Evolutionary conservation across 2,113 vertebrate genomes (phyloP).

Genomic region (Chelonoidis abingdonii): DNA sequence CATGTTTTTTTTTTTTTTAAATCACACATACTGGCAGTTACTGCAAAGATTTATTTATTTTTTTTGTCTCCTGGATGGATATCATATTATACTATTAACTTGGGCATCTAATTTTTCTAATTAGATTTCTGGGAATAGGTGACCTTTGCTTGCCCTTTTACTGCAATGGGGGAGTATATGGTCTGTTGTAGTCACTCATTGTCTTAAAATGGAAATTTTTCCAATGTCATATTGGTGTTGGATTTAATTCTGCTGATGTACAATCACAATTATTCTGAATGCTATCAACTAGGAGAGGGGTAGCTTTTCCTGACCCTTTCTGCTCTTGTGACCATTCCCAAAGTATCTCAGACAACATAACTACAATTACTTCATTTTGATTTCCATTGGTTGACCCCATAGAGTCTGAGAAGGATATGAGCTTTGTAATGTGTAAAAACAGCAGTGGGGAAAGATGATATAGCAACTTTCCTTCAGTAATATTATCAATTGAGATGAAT

Average conservation of each 20-base stretch:
- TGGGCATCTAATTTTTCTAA: background rate
- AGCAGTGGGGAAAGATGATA: background rate
- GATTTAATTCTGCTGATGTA: background rate
- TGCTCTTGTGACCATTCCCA: background rate
- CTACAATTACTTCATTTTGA: background rate
- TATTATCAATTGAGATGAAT: background rate
- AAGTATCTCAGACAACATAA: background rate
- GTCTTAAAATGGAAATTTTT: background rate
- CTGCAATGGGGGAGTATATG: background rate
- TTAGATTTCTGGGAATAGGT: constrained; percentile 34
- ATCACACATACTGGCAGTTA: background rate
- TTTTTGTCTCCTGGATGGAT: background rate
- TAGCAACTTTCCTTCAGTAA: background rate
- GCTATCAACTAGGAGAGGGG: background rate
- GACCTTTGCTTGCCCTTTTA: constrained; percentile 50
- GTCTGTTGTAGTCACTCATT: background rate
- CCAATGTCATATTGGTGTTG: background rate
- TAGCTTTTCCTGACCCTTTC: background rate
- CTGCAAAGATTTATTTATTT: background rate
- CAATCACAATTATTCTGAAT: background rate
- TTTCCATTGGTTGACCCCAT: background rate
- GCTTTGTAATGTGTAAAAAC: background rate
- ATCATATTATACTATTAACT: background rate
- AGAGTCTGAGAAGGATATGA: background rate
- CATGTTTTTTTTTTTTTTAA: background rate